A percentile compares a stretch with the other conserved stretches of the same genome.
Conservation (phyloP, 2,113 vertebrate genomes). For the Monarcha castaneiventris region DNA sequence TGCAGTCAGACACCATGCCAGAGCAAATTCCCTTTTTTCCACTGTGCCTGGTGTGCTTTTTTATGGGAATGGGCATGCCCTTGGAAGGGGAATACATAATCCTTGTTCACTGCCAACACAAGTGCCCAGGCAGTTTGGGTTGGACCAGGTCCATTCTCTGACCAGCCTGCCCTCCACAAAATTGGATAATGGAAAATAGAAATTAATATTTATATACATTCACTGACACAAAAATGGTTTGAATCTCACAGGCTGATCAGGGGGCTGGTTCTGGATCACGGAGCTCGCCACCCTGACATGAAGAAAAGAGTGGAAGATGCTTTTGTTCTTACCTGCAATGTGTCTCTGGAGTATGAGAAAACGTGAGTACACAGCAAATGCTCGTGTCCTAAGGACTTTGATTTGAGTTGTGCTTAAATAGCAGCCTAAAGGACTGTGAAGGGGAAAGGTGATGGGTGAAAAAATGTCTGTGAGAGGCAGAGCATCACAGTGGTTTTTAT, state of each 20-base stretch:
- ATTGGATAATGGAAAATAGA: too few species aligned
- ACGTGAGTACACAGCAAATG: conserved; percentile 72
- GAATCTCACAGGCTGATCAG: conserved; percentile 76
- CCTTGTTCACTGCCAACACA: accelerated
- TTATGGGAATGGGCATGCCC: not conserved
- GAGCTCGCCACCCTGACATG: conserved; percentile 97
- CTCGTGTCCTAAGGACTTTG: accelerated
- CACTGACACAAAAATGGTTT: not conserved
- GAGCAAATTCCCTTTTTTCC: conserved; percentile 19
- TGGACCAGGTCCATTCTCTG: not conserved
- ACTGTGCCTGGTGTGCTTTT: not conserved
- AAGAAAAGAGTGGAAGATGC: conserved; percentile 95
- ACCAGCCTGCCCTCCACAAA: accelerated
- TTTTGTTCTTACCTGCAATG: conserved; percentile 91
- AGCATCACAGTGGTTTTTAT: not conserved
- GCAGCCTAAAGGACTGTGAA: accelerated
- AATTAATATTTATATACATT: accelerated
- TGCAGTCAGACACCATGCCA: conserved; percentile 71
- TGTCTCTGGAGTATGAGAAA: conserved; percentile 97
- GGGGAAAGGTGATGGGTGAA: not conserved
- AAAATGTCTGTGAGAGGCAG: not conserved
- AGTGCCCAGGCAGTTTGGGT: too few species aligned
- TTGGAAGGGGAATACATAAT: conserved; percentile 16
- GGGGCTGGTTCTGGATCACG: conserved; percentile 95
- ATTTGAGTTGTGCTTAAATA: not conserved